Evolutionary conservation across 2,888 invertebrate genomes (phyloP), one percentile per base, ranked within the genome.

Genomic region (Phaedon cochleariae): DNA sequence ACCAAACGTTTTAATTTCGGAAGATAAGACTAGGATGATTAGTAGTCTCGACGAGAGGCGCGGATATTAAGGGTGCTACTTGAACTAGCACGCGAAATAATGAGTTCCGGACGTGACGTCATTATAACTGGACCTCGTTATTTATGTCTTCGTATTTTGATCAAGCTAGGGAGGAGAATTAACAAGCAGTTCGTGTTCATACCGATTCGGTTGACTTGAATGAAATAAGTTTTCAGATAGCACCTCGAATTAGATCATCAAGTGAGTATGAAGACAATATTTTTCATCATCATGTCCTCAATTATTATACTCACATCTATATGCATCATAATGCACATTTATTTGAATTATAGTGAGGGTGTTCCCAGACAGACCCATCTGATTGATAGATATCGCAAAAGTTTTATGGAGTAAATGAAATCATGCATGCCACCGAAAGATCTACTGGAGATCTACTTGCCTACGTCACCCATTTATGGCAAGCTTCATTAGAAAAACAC

Each of bases 61-160:
- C 70, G 76, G 81, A 82, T 82, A 83, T 82, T 81, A 83, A 82
- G 81, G 83, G 80, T 80, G 81, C 82, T 82, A 83, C 82, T 83
- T 81, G 82, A 84, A 84, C 80, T 81, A 82, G 80, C 81, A 80
- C 81, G 79, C 77, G 79, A 82, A 82, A 82, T 84, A 84, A 84
- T 84, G 84, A 84, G 83, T 83, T 83, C 83, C 80, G 83, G 80
- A 84, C 84, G 84, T 84, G 84, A 84, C 83, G 82, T 84, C 84
- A 84, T 84, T 84, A 84, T 82, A 83, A 83, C 82, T 77, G 82
- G 82, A 82, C 82, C 81, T 80, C 76, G 82, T 83, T 83, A 83
- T 83, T 83, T 83, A 83, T 83, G 82, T 82, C 81, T 82, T 81
- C 81, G 80, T 82, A 82, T 82, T 82, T 81, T 81, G 79, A 81